These are phyloP conservation scores for Drosophila jambulina DNA, from an alignment of 1,140 invertebrate genomes.

Conservation along the genomic window DNA sequence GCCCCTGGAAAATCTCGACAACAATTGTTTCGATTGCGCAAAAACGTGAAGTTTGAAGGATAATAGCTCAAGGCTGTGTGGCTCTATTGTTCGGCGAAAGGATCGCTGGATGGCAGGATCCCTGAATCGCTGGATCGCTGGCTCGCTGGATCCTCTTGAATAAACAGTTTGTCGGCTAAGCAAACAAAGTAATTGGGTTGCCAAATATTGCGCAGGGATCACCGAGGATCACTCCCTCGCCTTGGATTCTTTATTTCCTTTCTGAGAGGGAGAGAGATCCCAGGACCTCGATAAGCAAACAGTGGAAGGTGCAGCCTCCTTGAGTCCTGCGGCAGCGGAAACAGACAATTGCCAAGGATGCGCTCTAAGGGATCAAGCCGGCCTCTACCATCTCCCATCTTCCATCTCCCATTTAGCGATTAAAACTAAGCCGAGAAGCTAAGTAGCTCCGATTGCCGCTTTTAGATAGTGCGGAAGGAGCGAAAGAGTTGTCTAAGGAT, in stretches of 20 bases:
- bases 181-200: slow-evolving; percentile 78
- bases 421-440: slow-evolving; percentile 70
- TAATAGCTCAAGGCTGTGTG: slow-evolving; percentile 82
- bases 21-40: slow-evolving; percentile 79
- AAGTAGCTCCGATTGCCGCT: slow-evolving; percentile 55
- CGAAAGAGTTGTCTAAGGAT: slow-evolving; percentile 68
- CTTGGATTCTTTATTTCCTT: slow-evolving; percentile 2
- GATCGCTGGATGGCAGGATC: neutral
- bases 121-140: neutral
- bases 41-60: slow-evolving; percentile 61
- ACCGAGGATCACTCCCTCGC: slow-evolving; percentile 15
- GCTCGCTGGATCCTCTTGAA: slow-evolving; percentile 47
- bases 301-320: slow-evolving; percentile 44
- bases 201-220: slow-evolving; percentile 71
- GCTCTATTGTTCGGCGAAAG: slow-evolving; percentile 57
- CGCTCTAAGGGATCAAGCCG: neutral
- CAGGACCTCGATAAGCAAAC: slow-evolving; percentile 8
- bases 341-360: slow-evolving; percentile 39
- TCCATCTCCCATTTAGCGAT: neutral
- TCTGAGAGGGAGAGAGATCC: neutral
- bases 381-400: neutral
- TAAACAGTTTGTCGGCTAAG: slow-evolving; percentile 75
- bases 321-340: slow-evolving; percentile 42
- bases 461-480: slow-evolving; percentile 18
- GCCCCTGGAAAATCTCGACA: slow-evolving; percentile 11